Evolutionary conservation across 2,797 vertebrate species (phyloP).

Genomic region (Eurystomus glaucurus): DNA sequence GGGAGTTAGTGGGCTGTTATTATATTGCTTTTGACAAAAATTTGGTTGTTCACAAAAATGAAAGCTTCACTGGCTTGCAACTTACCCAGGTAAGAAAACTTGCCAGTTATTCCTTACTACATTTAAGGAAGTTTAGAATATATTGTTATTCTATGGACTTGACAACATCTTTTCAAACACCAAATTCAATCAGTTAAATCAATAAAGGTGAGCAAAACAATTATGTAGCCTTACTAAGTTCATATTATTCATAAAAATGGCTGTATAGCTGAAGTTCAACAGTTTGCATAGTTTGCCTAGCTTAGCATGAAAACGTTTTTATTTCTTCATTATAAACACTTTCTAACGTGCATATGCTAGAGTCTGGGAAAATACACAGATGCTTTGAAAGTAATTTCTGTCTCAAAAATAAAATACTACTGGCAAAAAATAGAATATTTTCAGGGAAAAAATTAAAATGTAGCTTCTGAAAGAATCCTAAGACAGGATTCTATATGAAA

Average conservation of each 20-base stretch:
- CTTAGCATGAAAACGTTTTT: not conserved
- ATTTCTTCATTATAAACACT: not conserved
- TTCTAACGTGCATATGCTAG: not conserved
- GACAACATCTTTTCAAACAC: not conserved
- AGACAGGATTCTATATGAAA: not conserved
- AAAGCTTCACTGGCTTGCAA: not conserved
- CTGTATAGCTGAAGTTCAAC: not conserved
- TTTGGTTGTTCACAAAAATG: not conserved
- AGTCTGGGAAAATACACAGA: not conserved
- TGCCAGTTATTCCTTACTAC: not conserved
- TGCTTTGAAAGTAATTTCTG: not conserved
- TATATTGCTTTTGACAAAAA: not conserved
- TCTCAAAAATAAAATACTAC: conserved; percentile 19
- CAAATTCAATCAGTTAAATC: not conserved
- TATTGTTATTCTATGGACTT: not conserved
- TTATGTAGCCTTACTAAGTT: not conserved
- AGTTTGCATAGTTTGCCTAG: not conserved
- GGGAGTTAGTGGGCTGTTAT: not conserved
- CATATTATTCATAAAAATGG: not conserved
- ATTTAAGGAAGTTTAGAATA: not conserved
- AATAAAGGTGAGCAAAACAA: not conserved
- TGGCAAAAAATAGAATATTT: not conserved
- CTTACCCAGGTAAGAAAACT: not conserved
- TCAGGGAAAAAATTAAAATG: not conserved
- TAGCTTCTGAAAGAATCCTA: not conserved